These are phyloP conservation scores for Nomada hirtipes DNA, from an alignment of 2,888 invertebrate species.

Conservation along the genomic window DNA sequence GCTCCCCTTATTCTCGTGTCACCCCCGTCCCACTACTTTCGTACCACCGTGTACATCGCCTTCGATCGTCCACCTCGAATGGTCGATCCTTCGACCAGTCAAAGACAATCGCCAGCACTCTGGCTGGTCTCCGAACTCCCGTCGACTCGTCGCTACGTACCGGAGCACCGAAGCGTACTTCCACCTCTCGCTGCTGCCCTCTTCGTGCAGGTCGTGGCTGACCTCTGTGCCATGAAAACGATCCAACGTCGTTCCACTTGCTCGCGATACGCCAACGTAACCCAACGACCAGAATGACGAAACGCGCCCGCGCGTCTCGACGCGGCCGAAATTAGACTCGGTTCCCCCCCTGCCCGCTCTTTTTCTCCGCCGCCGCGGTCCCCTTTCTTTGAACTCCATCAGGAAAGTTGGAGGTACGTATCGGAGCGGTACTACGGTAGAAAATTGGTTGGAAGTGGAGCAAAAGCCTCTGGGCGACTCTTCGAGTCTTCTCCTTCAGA, in stretches of 20 bases:
- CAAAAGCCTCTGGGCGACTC: neutral
- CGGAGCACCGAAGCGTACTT: constrained; percentile 83
- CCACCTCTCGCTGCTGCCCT: constrained; percentile 81
- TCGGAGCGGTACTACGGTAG: neutral
- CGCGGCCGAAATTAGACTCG: constrained; percentile 60
- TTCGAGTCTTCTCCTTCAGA: neutral
- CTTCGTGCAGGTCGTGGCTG: constrained; percentile 68
- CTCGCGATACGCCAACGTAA: constrained; percentile 60
- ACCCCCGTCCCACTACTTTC: too few relatives aligned
- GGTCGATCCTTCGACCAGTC: neutral
- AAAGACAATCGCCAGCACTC: constrained; percentile 15
- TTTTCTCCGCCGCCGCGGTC: neutral
- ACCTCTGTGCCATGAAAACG: constrained; percentile 76
- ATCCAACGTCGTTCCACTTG: constrained; percentile 64
- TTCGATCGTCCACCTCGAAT: neutral
- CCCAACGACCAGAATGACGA: constrained; percentile 60
- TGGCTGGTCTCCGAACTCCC: constrained; percentile 13
- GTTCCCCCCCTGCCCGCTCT: neutral
- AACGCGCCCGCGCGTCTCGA: constrained; percentile 44
- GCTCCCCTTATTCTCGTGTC: too few relatives aligned
- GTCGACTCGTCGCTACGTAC: constrained; percentile 67
- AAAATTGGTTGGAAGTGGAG: constrained; percentile 20
- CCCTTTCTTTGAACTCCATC: constrained; percentile 13
- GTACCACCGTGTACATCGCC: too few relatives aligned
- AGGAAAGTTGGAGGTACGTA: constrained; percentile 4